Evolutionary conservation across 1,140 invertebrate species (phyloP), one percentile per base, ranked within the genome.

Genomic region (Atta cephalotes): DNA sequence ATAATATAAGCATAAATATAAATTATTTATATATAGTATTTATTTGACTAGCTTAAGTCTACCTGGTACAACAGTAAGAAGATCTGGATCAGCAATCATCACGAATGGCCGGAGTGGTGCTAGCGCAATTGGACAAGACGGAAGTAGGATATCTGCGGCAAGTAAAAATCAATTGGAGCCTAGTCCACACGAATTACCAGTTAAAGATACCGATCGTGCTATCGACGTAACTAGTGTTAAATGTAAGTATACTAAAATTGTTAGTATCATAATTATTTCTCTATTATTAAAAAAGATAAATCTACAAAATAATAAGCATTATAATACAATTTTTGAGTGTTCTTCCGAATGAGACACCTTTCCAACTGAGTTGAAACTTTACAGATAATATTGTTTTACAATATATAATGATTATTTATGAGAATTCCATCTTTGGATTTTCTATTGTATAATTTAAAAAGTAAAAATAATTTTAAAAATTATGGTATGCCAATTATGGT

Each of bases 171-270:
- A 94, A 87, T 88, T 95, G 16, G 95, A 95, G 49, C 94, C 94
- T 3, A 95, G 94, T 86, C 94, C 94, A 18, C 95, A 95, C 82
- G 95, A 96, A 79, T 87, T 95, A 82, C 94, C 95, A 72, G 94
- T 95, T 18, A 95, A 95, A 93, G 95, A 95, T 80, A 95, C 94
- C 14, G 94, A 95, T 91, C 92, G 92, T 85, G 91, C 91, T 60
- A 94, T 95, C 60, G 95, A 96, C 91, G 92, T 96, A 90, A 92
- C 93, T 88, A 95, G 93, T 93, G 95, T 95, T 45, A 94, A 95
- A 87, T 87, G 95, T 96, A 93, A 95, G 95, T 93, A 89, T 58
- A 35, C 4, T 12, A 65, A 45, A 35, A 51, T 28, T 14, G 16
- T 62, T 9, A 78, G 12, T 1, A 66, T 90, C 58, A 58, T 39